Evolutionary conservation across 2,113 vertebrate genomes (phyloP), one percentile per base, ranked within the genome.

Genomic region (Eubucco bourcierii): DNA sequence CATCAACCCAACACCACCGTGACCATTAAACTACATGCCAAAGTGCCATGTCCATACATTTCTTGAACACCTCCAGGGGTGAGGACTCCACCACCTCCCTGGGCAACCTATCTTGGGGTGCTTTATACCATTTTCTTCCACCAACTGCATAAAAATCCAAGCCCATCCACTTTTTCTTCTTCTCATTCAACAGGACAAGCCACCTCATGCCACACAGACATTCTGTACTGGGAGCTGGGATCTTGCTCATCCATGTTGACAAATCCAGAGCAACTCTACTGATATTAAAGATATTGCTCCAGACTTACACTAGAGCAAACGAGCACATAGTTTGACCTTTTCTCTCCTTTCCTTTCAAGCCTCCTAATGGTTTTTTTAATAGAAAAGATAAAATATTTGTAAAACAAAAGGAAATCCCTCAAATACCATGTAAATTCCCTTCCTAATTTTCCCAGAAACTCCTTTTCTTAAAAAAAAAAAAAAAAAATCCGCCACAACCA

Each of bases 401-500:
- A 89, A 94, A 89, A 95, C 93, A 93, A 5, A 93, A 93, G 90
- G 93, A 95, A 94, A 96, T 95, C 92, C 92, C 84, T 96, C 92
- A 96, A 96, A 96, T 95, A 93, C 95, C 89, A 94, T 88, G 89
- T 92, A 96, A 94, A 95, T 96, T 90, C 91, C 84, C 87, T 77
- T 84, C 77, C 79, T 96, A 95, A 94, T 96, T 96, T 95, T 92
- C 61, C 68, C 53, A 80, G 90, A 94, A 91, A 29, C 37, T n/a
- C 24, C 13, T 58, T 46, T n/a, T 20, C 20, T 39, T 5, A 0
- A 8, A 18, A 33, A 46, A 33, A 29, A 41, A 21, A 34, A 29
- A 58, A 28, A 34, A 39, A 39, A 39, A 8, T 39, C 37, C 10
- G 11, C 28, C 16, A 31, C 28, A 64, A 27, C 28, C 15, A 18